phyloP scores from a whole-genome alignment of 1,140 invertebrate species.

The Cydia amplana region DNA sequence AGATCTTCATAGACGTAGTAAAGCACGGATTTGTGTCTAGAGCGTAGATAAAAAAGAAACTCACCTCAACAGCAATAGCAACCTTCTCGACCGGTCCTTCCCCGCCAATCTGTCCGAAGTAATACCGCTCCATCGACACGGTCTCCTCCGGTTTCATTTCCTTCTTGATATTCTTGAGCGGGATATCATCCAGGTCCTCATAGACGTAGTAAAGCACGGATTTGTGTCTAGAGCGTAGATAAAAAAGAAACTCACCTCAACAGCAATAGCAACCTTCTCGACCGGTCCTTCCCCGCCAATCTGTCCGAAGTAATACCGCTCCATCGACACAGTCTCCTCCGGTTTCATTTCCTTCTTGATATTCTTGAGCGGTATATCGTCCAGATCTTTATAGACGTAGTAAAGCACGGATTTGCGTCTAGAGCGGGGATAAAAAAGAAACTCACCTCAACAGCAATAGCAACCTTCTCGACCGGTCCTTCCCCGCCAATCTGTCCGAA shows the following conservation, averaged over 20 bases:
- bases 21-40: constrained; percentile 51
- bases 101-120: constrained; percentile 80
- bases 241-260: constrained; percentile 54
- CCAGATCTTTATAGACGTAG: constrained; percentile 65
- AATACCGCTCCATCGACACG: constrained; percentile 79
- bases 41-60: constrained; percentile 34
- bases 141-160: constrained; percentile 68
- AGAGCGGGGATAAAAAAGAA: constrained; percentile 34
- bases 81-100: constrained; percentile 45
- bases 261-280: constrained; percentile 60
- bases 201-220: constrained; percentile 54
- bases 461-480: constrained; percentile 41
- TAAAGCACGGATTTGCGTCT: constrained; percentile 53
- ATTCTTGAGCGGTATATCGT: constrained; percentile 68
- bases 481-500: constrained; percentile 79
- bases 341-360: constrained; percentile 75
- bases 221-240: constrained; percentile 51
- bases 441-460: constrained; percentile 71
- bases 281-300: constrained; percentile 56
- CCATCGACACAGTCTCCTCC: constrained; percentile 71
- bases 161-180: constrained; percentile 74
- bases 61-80: constrained; percentile 70
- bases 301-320: constrained; percentile 83
- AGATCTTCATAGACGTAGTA: constrained; percentile 65
- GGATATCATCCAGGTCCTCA: constrained; percentile 67